These are phyloP conservation scores for Seriola quinqueradiata DNA, from an alignment of 2,113 vertebrate species.

Conservation along the genomic window DNA sequence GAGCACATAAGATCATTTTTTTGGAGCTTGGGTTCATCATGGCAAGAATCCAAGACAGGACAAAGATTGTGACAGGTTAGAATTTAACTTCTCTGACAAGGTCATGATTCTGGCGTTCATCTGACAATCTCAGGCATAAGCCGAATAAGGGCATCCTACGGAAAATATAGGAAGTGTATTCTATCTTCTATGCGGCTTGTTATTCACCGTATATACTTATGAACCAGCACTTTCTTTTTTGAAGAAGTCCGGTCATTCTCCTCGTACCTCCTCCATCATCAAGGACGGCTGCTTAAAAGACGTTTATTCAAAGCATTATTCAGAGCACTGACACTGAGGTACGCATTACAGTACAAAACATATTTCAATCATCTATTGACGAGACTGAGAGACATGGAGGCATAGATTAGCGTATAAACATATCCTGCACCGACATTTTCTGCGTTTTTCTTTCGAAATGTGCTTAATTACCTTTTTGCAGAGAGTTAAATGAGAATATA, in stretches of 20 bases:
- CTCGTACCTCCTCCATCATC: not conserved
- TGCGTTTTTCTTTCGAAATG: too few species aligned
- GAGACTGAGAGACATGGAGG: too few species aligned
- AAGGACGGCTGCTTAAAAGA: not conserved
- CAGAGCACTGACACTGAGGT: not conserved
- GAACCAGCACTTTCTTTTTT: not conserved
- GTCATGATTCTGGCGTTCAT: not conserved
- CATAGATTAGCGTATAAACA: too few species aligned
- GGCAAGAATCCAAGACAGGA: constrained; percentile 4
- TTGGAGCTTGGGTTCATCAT: constrained; percentile 9
- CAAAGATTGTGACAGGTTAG: constrained; percentile 1
- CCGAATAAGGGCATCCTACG: not conserved
- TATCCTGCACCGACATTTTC: too few species aligned
- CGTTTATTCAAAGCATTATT: not conserved
- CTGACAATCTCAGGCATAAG: not conserved
- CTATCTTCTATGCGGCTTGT: not conserved
- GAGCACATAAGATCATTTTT: constrained; percentile 8
- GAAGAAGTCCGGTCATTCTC: not conserved
- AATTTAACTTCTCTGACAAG: not conserved
- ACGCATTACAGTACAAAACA: too few species aligned
- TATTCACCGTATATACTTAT: not conserved
- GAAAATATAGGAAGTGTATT: not conserved
- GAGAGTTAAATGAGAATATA: too few species aligned
- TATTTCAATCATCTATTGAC: not conserved
- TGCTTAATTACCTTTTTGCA: too few species aligned